Base-by-base conservation (phyloP, 2,888 invertebrate genomes). In the Strigamia crassipes region DNA sequence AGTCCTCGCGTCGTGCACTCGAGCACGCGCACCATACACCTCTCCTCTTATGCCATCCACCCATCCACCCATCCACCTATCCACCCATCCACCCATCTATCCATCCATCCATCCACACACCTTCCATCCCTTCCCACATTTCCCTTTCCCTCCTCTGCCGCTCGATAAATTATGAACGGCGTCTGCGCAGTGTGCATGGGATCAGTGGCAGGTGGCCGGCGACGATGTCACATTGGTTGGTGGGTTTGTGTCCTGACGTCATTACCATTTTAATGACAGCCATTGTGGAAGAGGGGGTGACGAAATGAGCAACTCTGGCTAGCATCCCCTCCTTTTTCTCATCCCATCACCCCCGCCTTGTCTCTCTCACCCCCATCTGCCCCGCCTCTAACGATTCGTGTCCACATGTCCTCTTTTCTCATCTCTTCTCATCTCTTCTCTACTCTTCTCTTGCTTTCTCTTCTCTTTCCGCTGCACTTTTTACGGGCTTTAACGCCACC, bases 171-270 rank as follows among this genome's bases (percentile, higher is more conserved):
- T 61, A 61, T 61, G 61, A 61, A 61, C 18, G 61, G 21, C 61
- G 61, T 18, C n/a, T 61, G 61, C 61, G 61, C 61, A 61, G 61
- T 61, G 61, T 61, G 61, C 61, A 61, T 61, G 61, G 61, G 61
- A 61, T 61, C 61, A 61, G 61, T 61, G 18, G 61, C 61, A 61
- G 61, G 61, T 61, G 61, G 61, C 61, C 61, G 61, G 61, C 61
- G 61, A 61, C 61, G 61, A 61, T 61, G 61, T 61, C 61, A 61
- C 61, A 61, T 61, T 61, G 61, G 61, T 61, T 61, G 61, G 61
- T 61, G 61, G 61, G 61, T 61, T 61, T n/a, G 61, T 61, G 61
- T 61, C 61, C 61, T 61, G 61, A 61, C 61, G 61, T 61, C 61
- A 61, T 61, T 61, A 61, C 61, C 61, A 61, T 61, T 61, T 61